Evolutionary conservation across 2,888 invertebrate species (phyloP), one percentile per base, ranked within the genome.

Genomic region (Himalopsyche kuldschensis): DNA sequence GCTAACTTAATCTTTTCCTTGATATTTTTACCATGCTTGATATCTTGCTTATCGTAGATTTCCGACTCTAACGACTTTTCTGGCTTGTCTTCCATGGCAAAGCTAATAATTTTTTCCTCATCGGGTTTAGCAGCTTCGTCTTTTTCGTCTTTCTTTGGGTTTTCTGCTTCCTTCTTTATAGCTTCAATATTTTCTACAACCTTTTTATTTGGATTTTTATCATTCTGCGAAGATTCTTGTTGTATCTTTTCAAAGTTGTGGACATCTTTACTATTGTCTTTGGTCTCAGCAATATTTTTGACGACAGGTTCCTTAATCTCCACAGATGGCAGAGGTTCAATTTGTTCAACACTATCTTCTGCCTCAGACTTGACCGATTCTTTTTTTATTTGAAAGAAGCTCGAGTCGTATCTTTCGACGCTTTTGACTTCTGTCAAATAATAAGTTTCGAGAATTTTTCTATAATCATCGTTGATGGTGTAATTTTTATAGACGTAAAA

Each of bases 401-500:
- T 84, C 15, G 83, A 75, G 77, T 86, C 82, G 32, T 87, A 86
- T 80, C 89, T 89, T 86, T 92, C 92, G 15, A 93, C 92, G 17
- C 92, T 93, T 87, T 93, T 92, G 0, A 94, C 94, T 48, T 94
- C 93, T 77, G 94, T 94, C 75, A 92, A 89, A 86, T 94, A 94
- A 87, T 92, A 92, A 78, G 93, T 91, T 88, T 91, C 90, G 3
- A 94, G 88, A 77, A 93, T 89, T 86, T 93, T 90, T 86, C 93
- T 93, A 87, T 93, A 94, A 32, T 93, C 92, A 63, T 94, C 92
- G 84, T 92, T 92, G 3, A 93, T 93, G 0, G 93, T 93, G 87
- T 93, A 92, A 87, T 94, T 94, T 87, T 93, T 93, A 88, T 94
- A 94, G 6, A 94, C 92, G 87, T 94, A 94, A 87, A 94, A 93